Evolutionary conservation across 2,888 invertebrate species (phyloP), one percentile per base, ranked within the genome.

Genomic region (Lasioglossum vierecki): DNA sequence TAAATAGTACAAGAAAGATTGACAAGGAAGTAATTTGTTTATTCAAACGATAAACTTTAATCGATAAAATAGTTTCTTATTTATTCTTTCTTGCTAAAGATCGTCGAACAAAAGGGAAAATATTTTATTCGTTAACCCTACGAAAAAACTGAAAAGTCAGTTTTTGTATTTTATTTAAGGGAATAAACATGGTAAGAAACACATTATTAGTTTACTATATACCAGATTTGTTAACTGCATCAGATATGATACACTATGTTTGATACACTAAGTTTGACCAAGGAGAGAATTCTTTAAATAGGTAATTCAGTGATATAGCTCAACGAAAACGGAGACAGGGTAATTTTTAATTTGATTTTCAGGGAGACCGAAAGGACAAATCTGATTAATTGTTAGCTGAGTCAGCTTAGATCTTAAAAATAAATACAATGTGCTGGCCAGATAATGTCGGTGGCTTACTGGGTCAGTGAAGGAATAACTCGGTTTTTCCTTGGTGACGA

Each of bases 361-460:
- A 30, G 63, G 57, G 57, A 57, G 57, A 57, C 57, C n/a, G 57
- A n/a, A n/a, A 57, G 26, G 63, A 30, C 63, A 63, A 63, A 63
- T 63, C 63, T 63, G 63, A 30, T 30, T 30, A 63, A 63, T 63
- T 63, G 30, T 63, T 63, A 30, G 26, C 63, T n/a, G 57, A 57
- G 63, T n/a, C 15, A 30, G 63, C 6, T 30, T 1, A 30, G 26
- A 63, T 63, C 63, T 30, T 30, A 18, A 63, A 63, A 63, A 63
- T 63, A 63, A 63, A 30, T 30, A 18, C 63, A 30, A 63, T 6
- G 15, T 6, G 63, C 18, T 15, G 63, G 30, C 15, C 15, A 63
- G 63, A 63, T 63, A 63, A 2, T 63, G 63, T 63, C 63, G 6
- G 15, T 63, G 63, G 63, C 63, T 63, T 63, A 63, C 63, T 63